These are phyloP conservation scores for Clitarchus hookeri DNA, from an alignment of 2,888 invertebrate species.

Conservation along the genomic window DNA sequence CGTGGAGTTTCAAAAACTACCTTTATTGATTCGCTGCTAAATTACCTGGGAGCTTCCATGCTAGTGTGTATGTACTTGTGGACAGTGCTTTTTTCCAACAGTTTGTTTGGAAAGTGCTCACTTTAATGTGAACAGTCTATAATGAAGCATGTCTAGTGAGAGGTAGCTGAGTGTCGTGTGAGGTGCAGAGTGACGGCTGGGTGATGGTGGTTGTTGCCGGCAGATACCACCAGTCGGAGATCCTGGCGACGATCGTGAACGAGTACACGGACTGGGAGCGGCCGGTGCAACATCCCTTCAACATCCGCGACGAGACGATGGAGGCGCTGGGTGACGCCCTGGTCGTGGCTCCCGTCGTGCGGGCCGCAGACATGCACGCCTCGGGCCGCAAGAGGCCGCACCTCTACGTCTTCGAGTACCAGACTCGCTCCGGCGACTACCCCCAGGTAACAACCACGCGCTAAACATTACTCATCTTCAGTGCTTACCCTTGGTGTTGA, in stretches of 20 bases:
- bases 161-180: no score
- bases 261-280: constrained; percentile 97
- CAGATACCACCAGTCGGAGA: constrained; percentile 80
- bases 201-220: background rate
- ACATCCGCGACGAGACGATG: constrained; percentile 87
- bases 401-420: constrained; percentile 89
- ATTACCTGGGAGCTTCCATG: no score
- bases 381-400: constrained; percentile 81
- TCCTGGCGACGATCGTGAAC: constrained; percentile 92
- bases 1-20: no score
- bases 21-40: no score
- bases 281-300: constrained; percentile 86
- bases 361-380: constrained; percentile 88
- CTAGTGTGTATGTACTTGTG: no score
- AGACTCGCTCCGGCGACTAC: constrained; percentile 86
- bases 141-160: no score
- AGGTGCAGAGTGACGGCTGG: no score
- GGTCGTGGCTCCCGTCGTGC: constrained; percentile 87
- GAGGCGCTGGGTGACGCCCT: constrained; percentile 93
- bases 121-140: no score
- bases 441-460: constrained; percentile 67
- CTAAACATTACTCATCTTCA: no score
- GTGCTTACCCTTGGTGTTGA: no score
- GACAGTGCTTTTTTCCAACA: no score
- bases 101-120: no score